Conservation (phyloP, 53 echinoderm and acorn worm genomes). For the Henricia sp. region DNA sequence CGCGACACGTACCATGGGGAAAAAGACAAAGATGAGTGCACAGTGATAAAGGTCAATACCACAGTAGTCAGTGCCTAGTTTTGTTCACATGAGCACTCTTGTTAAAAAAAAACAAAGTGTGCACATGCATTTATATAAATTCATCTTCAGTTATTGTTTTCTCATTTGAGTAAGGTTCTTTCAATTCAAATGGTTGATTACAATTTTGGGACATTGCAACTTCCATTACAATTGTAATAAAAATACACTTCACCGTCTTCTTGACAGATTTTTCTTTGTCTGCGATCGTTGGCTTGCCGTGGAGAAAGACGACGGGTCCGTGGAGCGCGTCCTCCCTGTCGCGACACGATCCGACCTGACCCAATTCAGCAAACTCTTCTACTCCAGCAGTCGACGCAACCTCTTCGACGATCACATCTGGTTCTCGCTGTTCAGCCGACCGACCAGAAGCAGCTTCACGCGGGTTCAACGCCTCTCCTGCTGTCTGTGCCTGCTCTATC, state of each 20-base stretch:
- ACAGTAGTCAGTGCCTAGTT: too few species aligned
- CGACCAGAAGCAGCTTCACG: slow-evolving; percentile 72
- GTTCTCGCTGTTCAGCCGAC: slow-evolving; percentile 84
- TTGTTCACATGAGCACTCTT: too few species aligned
- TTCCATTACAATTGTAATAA: too few species aligned
- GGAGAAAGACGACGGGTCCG: slow-evolving; percentile 77
- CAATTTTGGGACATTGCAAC: too few species aligned
- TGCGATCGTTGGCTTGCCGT: slow-evolving; percentile 85
- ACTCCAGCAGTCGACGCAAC: slow-evolving; percentile 66
- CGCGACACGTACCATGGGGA: too few species aligned
- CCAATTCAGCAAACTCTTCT: slow-evolving; percentile 70
- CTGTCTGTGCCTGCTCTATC: slow-evolving; percentile 79
- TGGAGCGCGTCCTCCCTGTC: slow-evolving; percentile 75
- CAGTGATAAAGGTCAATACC: too few species aligned
- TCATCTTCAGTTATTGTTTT: too few species aligned
- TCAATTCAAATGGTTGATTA: too few species aligned
- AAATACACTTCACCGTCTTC: background rate
- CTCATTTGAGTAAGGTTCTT: too few species aligned
- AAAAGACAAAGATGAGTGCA: too few species aligned
- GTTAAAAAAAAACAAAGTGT: too few species aligned
- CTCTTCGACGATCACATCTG: slow-evolving; percentile 85
- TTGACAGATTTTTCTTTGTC: slow-evolving; percentile 74
- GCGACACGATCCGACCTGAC: slow-evolving; percentile 72
- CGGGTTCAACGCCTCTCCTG: slow-evolving; percentile 80
- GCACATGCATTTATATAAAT: too few species aligned